Conservation (phyloP, 1,140 invertebrate species). For the Sweltsa coloradensis region DNA sequence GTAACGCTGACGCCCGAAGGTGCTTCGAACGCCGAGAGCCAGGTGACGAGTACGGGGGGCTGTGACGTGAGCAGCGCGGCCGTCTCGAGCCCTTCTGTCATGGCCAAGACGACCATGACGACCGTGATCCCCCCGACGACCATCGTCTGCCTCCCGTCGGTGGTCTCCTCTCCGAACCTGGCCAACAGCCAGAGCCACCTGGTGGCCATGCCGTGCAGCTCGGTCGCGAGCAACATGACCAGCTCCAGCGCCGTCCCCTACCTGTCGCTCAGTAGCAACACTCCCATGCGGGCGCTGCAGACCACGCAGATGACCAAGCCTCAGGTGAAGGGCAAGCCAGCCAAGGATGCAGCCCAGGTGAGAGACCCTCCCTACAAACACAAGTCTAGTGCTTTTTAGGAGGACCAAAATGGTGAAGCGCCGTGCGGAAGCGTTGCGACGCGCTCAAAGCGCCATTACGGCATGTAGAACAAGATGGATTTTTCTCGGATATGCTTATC, state of each 20-base stretch:
- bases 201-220: constrained; percentile 6
- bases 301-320: constrained; percentile 1
- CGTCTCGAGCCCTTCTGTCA: background rate
- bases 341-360: background rate
- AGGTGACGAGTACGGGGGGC: constrained; percentile 29
- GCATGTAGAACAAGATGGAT: too few species aligned
- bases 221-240: constrained; percentile 18
- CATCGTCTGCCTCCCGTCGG: constrained; percentile 34
- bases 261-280: constrained; percentile 33
- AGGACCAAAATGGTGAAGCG: background rate
- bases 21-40: constrained; percentile 28
- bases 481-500: too few species aligned
- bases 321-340: background rate
- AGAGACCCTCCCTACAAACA: constrained; percentile 25
- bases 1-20: constrained; percentile 36
- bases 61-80: constrained; percentile 20
- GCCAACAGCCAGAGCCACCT: constrained; percentile 11
- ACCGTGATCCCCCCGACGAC: constrained; percentile 37
- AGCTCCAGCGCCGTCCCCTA: constrained; percentile 36
- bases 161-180: constrained; percentile 16
- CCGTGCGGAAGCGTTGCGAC: background rate
- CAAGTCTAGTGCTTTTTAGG: constrained; percentile 25
- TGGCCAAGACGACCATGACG: constrained; percentile 8
- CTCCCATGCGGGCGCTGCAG: constrained; percentile 32
- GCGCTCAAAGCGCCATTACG: too few species aligned